A percentile compares a stretch with the other conserved stretches of the same genome.
Evolutionary conservation across 2,113 vertebrate species (phyloP).

Genomic region (Lichenostomus cassidix): DNA sequence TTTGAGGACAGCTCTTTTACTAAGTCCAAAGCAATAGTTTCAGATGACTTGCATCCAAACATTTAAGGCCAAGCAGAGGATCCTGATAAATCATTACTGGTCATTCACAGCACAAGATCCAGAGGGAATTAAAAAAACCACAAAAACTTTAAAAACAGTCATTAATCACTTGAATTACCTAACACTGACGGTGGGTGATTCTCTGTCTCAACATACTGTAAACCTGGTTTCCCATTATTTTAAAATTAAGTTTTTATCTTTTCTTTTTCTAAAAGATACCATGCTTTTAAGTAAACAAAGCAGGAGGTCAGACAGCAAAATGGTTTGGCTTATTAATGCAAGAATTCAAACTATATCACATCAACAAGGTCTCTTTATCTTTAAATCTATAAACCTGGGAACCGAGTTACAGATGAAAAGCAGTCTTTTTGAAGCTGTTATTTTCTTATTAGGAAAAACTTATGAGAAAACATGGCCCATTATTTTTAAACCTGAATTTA

Average conservation of each 20-base stretch:
- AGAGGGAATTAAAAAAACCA: background rate
- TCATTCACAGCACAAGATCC: background rate
- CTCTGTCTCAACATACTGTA: background rate
- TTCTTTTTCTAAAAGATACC: background rate
- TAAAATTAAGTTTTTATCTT: background rate
- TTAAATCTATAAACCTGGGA: background rate
- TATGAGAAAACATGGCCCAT: background rate
- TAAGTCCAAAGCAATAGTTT: background rate
- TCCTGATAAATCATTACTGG: background rate
- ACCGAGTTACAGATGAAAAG: background rate
- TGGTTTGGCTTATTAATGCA: background rate
- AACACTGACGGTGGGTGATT: background rate
- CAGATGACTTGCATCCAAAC: background rate
- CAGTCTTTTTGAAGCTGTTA: background rate
- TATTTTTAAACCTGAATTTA: background rate
- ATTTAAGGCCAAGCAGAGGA: background rate
- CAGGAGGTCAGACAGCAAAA: background rate
- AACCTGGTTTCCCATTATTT: background rate
- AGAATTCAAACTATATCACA: background rate
- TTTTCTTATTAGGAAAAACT: background rate
- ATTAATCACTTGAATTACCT: background rate
- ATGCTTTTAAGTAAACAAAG: background rate
- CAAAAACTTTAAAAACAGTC: background rate
- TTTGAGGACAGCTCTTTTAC: background rate
- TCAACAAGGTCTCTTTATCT: background rate